phyloP scores from a whole-genome alignment of 2,888 invertebrate species.

The Acanthosepion pharaonis region DNA sequence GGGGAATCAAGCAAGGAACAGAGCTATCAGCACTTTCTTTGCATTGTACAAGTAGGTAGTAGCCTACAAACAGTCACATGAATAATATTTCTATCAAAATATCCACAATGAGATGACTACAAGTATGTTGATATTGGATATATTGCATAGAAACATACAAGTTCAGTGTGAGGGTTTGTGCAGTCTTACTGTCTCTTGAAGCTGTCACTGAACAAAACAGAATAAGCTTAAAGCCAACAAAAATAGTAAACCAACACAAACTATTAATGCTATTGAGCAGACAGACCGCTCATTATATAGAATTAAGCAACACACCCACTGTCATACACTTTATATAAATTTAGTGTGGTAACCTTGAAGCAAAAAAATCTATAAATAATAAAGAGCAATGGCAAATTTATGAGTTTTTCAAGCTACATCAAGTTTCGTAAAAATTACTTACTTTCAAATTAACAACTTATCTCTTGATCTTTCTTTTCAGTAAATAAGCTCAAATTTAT shows the following conservation, averaged over 20 bases:
- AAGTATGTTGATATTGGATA: background rate
- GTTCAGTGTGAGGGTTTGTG: background rate
- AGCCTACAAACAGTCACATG: background rate
- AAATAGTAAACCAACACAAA: background rate
- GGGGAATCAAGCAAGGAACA: background rate
- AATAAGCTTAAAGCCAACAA: background rate
- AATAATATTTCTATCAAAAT: background rate
- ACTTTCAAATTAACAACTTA: background rate
- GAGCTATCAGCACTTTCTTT: background rate
- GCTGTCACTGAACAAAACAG: constrained; percentile 33
- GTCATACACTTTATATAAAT: background rate
- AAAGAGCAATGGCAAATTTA: background rate
- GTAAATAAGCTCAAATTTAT: background rate
- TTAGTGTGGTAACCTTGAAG: background rate
- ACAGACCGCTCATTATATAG: background rate
- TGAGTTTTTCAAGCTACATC: background rate
- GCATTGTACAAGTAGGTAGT: constrained; percentile 2
- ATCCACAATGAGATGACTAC: background rate
- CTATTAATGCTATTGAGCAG: background rate
- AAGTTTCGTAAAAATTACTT: background rate
- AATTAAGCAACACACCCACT: background rate
- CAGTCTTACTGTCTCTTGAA: constrained; percentile 20
- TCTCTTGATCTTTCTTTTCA: background rate
- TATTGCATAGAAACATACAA: background rate
- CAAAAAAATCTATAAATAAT: background rate